A percentile compares a stretch with the other conserved stretches of the same genome.
Evolutionary conservation across 2,113 vertebrate genomes (phyloP).

Genomic region (Corythornis madagascariensis): DNA sequence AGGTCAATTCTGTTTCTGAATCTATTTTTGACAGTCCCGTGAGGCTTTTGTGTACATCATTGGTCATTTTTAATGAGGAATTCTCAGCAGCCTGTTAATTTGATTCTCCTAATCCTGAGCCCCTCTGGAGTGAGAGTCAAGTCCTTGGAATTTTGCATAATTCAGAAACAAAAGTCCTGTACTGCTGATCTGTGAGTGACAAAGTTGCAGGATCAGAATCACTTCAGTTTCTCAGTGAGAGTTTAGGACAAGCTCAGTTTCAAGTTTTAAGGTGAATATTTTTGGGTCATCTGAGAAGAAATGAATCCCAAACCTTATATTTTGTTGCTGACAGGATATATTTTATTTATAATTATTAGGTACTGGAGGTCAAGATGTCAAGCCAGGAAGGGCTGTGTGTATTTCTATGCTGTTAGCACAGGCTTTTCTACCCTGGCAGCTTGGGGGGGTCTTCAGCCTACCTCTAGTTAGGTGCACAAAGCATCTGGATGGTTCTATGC

Average conservation of each 20-base stretch:
- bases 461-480: background rate
- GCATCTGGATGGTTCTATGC: background rate
- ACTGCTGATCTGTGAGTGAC: background rate
- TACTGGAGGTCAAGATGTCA: background rate
- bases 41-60: background rate
- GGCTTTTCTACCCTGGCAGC: accelerated
- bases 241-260: background rate
- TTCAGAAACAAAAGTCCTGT: background rate
- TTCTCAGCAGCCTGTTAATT: background rate
- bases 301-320: background rate
- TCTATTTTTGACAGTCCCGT: background rate
- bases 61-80: background rate
- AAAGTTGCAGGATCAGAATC: background rate
- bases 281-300: background rate
- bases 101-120: background rate
- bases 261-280: background rate
- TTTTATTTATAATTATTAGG: background rate
- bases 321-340: background rate
- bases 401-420: background rate
- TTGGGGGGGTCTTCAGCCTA: background rate
- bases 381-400: accelerated
- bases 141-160: background rate
- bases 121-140: background rate
- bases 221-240: background rate
- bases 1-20: background rate